Conservation (phyloP, 2,888 invertebrate species). For the Nowickia ferox region DNA sequence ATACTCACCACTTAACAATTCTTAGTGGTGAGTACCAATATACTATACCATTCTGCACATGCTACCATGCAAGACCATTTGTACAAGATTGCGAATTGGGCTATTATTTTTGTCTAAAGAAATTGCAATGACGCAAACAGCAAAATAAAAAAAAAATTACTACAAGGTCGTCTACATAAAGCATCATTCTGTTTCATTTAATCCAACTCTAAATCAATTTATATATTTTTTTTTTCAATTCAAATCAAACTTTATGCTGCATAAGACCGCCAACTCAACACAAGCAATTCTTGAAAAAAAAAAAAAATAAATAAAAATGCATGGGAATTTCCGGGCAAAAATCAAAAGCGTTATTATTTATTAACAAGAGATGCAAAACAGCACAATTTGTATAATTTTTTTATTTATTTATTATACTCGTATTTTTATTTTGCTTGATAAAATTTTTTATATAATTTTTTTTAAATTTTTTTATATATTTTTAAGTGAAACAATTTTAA, state of each 20-base stretch:
- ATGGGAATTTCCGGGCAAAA: constrained; percentile 29
- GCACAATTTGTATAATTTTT: no score
- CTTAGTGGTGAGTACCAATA: no score
- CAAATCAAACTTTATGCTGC: neutral
- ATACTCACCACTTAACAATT: no score
- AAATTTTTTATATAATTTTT: no score
- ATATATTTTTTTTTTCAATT: constrained; percentile 5
- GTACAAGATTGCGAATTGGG: no score
- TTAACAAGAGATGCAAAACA: no score
- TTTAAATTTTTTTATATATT: no score
- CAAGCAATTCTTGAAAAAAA: neutral
- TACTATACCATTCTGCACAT: no score
- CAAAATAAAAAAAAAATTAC: neutral
- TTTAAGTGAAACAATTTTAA: no score
- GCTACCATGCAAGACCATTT: no score
- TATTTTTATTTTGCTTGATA: no score
- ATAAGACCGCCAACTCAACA: neutral
- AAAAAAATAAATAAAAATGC: neutral
- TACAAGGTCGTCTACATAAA: constrained; percentile 46
- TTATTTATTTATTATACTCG: no score
- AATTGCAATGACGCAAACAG: constrained; percentile 22
- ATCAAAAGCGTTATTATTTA: neutral
- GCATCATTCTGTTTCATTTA: constrained; percentile 34
- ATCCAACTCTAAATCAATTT: constrained; percentile 35
- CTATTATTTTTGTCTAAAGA: constrained; percentile 14